Percentiles rank a stretch among this genome's conserved stretches.
Evolutionary conservation across 2,797 vertebrate species (phyloP).

Genomic region (Melanotaenia trifasciata): DNA sequence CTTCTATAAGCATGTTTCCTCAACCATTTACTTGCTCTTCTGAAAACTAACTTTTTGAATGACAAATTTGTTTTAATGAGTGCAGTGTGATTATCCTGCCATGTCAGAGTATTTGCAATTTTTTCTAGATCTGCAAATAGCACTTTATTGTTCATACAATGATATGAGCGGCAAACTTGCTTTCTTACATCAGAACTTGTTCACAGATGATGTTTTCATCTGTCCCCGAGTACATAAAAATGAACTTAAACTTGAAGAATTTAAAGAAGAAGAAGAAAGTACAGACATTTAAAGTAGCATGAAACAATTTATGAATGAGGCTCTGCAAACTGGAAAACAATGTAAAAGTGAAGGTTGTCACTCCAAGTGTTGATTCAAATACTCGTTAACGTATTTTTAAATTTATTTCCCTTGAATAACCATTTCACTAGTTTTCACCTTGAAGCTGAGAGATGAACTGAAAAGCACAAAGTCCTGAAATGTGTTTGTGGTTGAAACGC

Average conservation of each 20-base stretch:
- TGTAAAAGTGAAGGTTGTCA: neutral
- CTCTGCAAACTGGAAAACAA: neutral
- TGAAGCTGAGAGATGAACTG: constrained; percentile 35
- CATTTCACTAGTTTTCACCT: constrained; percentile 6
- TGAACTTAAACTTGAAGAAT: neutral
- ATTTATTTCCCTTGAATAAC: neutral
- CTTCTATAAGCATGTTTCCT: neutral
- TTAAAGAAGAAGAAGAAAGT: neutral
- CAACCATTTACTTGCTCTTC: neutral
- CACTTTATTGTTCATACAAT: no score
- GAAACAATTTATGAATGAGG: neutral
- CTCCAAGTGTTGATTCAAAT: neutral
- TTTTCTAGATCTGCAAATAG: no score
- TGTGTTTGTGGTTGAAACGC: constrained; percentile 31
- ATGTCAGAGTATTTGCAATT: no score
- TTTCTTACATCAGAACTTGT: no score
- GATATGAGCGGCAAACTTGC: no score
- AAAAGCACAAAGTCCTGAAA: constrained; percentile 28
- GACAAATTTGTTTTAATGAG: no score
- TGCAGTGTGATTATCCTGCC: no score
- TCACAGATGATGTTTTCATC: no score
- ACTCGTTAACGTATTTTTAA: neutral
- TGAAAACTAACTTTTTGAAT: neutral
- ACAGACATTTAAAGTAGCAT: neutral
- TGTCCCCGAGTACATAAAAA: no score